Evolutionary conservation across 2,888 invertebrate species (phyloP), one percentile per base, ranked within the genome.

Genomic region (Andrena hattorfiana): DNA sequence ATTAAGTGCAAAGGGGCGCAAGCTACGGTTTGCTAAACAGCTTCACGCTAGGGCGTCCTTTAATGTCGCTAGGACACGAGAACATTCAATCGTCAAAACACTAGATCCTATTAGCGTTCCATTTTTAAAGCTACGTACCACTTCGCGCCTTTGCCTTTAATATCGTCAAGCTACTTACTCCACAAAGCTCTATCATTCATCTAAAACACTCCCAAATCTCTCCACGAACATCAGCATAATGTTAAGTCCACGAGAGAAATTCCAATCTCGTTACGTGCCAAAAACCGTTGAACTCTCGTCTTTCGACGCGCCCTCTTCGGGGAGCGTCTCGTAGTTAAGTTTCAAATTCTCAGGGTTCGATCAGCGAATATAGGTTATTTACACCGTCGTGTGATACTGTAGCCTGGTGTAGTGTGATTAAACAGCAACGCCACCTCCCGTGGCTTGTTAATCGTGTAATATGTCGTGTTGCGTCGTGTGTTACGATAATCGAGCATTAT

Each of bases 1-100:
- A 71, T 77, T 78, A 81, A 72, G 67, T 68, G 80, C 80, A 62
- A 77, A 80, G 51, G 69, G 49, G 54, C 48, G 80, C 60, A 30
- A 32, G 16, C 10, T 67, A 62, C 42, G 51, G 10, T n/a, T 77
- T 51, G 16, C 42, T 42, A 26, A 68, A 74, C 20, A 32, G 23
- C 48, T 73, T 49, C 2, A 51, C 4, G 48, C 13, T 49, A 20
- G 10, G 59, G 4, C 28, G 42, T 51, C 28, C 8, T 5, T 5
- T 56, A 23, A 32, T 20, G 5, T 23, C 13, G 26, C 56, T 26
- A 30, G 2, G 6, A 20, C 20, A 7, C 6, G 8, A 7, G 6
- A 3, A 32, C 35, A 35, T 70, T 62, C 16, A 49, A 28, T 69
- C 26, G 13, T 8, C 16, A 20, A 7, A 0, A 10, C 2, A 5